phyloP scores from a whole-genome alignment of 2,888 invertebrate genomes.

The Napeogenes inachia region DNA sequence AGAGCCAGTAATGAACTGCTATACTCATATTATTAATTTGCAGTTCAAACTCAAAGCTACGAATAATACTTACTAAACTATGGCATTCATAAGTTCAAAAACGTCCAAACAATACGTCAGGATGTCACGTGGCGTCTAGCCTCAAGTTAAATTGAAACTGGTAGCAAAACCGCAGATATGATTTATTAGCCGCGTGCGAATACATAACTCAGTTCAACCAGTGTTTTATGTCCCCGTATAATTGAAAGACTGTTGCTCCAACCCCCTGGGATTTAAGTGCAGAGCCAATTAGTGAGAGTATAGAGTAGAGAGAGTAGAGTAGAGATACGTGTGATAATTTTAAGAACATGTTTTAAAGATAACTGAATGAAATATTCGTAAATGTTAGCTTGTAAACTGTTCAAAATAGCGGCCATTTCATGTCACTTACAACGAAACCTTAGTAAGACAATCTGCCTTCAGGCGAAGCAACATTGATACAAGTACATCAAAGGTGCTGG shows the following conservation, averaged over 20 bases:
- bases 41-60: too few species aligned
- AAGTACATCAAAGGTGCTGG: constrained; percentile 43
- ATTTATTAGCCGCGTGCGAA: constrained; percentile 68
- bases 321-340: background rate
- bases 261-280: constrained; percentile 9
- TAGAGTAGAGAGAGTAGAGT: too few species aligned
- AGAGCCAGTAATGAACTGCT: background rate
- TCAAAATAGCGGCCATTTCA: background rate
- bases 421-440: constrained; percentile 2
- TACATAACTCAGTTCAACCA: constrained; percentile 42
- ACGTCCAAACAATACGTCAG: constrained; percentile 24
- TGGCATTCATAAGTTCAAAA: constrained; percentile 10
- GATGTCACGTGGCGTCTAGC: constrained; percentile 45
- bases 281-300: background rate
- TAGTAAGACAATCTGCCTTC: background rate
- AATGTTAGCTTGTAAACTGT: background rate
- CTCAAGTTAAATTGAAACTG: constrained; percentile 74
- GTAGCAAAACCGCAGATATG: constrained; percentile 65
- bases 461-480: constrained; percentile 11
- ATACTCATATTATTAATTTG: too few species aligned
- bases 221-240: constrained; percentile 37
- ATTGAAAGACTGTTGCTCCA: constrained; percentile 30
- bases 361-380: background rate
- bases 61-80: too few species aligned
- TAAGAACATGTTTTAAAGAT: too few species aligned